Conservation (phyloP, 2,888 invertebrate genomes). For the Cactoblastis cactorum region DNA sequence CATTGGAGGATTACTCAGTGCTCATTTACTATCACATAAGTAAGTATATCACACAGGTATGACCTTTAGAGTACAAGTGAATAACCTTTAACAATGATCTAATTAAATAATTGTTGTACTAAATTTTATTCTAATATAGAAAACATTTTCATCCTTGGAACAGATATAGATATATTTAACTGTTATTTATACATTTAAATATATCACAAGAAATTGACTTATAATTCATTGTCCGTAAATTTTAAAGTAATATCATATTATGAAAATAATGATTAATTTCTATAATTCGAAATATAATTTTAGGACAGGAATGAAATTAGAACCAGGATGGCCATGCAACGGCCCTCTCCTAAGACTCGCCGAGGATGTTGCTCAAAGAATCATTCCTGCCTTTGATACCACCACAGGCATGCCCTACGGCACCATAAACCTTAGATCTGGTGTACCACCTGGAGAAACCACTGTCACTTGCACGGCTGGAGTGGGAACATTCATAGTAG, state of each 20-base stretch:
- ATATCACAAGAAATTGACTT: no score
- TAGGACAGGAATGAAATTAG: conserved; percentile 88
- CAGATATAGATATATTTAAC: no score
- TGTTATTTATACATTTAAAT: no score
- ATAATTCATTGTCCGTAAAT: no score
- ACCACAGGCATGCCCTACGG: conserved; percentile 98
- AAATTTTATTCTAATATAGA: no score
- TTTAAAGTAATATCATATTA: no score
- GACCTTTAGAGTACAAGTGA: no score
- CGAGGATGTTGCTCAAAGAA: conserved; percentile 94
- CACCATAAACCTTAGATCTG: conserved; percentile 94
- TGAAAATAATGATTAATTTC: no score
- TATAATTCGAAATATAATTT: conserved; percentile 20
- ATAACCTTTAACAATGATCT: no score
- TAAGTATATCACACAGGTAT: conserved; percentile 46
- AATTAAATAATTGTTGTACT: no score
- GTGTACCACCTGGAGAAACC: conserved; percentile 96
- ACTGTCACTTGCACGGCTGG: conserved; percentile 98
- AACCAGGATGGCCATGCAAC: conserved; percentile 98
- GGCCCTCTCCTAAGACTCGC: conserved; percentile 96
- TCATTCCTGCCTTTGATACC: conserved; percentile 94
- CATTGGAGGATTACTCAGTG: conserved; percentile 96
- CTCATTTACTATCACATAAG: conserved; percentile 94
- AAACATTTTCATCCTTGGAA: no score
- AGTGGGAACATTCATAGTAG: conserved; percentile 97